A percentile compares a stretch with the other conserved stretches of the same genome.
These are phyloP conservation scores for Cyrtodaria siliqua DNA, from an alignment of 2,888 invertebrate species.

Conservation along the genomic window DNA sequence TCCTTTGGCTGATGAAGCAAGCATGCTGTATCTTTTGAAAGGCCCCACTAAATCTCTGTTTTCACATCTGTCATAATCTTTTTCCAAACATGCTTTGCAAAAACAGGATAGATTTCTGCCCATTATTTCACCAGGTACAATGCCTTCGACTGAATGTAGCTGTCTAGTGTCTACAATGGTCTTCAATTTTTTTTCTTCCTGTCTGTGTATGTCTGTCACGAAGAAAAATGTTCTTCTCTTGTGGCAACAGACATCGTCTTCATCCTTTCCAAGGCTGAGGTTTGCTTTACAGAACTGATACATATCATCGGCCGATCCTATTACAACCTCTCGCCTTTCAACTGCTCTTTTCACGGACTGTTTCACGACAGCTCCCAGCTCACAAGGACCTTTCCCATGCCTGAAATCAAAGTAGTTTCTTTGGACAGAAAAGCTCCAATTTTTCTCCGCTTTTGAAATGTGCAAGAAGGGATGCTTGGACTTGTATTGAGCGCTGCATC, in stretches of 20 bases:
- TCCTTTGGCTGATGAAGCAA: neutral
- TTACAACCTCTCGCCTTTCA: slow-evolving; percentile 9
- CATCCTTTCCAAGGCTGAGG: neutral
- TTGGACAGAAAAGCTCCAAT: neutral
- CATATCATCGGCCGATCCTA: slow-evolving; percentile 2
- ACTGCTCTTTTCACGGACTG: slow-evolving; percentile 11
- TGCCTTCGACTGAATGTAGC: neutral
- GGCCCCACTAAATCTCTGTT: neutral
- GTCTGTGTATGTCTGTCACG: neutral
- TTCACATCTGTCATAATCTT: neutral
- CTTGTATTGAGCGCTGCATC: slow-evolving; percentile 29
- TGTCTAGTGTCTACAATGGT: neutral
- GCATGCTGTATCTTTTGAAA: too few relatives aligned
- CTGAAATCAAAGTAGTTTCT: slow-evolving; percentile 23
- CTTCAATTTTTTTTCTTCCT: neutral
- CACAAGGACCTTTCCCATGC: slow-evolving; percentile 36
- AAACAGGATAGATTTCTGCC: neutral
- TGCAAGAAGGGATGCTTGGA: slow-evolving; percentile 4
- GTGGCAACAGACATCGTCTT: slow-evolving; percentile 10
- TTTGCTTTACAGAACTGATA: slow-evolving; percentile 10
- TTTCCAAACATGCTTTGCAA: neutral
- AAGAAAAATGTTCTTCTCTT: slow-evolving; percentile 23
- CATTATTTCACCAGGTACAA: neutral
- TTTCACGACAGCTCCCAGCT: slow-evolving; percentile 19
- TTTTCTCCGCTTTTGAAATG: neutral